Base-by-base conservation (phyloP, 1,140 invertebrate genomes). In the Cardiocondyla obscurior region DNA sequence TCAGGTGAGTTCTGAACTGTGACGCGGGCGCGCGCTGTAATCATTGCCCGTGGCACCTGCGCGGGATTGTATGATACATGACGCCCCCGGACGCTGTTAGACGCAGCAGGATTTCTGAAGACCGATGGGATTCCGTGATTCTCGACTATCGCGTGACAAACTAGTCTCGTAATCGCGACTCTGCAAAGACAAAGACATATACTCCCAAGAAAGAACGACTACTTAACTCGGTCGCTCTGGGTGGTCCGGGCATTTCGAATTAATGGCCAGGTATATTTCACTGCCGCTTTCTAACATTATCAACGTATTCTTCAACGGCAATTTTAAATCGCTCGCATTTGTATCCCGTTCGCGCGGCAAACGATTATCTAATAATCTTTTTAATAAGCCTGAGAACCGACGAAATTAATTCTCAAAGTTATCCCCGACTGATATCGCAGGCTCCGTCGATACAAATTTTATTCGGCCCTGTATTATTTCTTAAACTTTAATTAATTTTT, bases 131-230 rank as follows among this genome's bases (percentile, higher is more conserved):
- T 44, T 76, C 69, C 85, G 84, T 77, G 79, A 84, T 85, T 51
- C 81, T 7, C 25, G 25, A 42, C 12, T 69, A 67, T 86, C 81
- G 85, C 85, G 85, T 83, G 85, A 86, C 84, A 72, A 51, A 28
- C 22, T 77, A 81, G 84, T 76, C 70, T 86, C 73, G 69, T 86
- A 86, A 86, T 86, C 84, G 85, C 46, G 4, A 53, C 42, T 19
- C 53, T 12, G 12, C 51, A 42, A 81, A 30, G 79, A 85, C 84
- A 85, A 82, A 82, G 84, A 86, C 62, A 60, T 76, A 70, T 72
- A 64, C 33, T 53, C 33, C 44, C 28, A 42, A 39, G 28, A 65
- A 83, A 86, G 81, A 82, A 85, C 44, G 77, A 72, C 85, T 85
- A 74, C 69, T 82, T 85, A 85, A 51, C 28, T 39, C 25, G 67